Evolutionary conservation across 1,140 invertebrate species (phyloP), one percentile per base, ranked within the genome.

Genomic region (Apis florea): DNA sequence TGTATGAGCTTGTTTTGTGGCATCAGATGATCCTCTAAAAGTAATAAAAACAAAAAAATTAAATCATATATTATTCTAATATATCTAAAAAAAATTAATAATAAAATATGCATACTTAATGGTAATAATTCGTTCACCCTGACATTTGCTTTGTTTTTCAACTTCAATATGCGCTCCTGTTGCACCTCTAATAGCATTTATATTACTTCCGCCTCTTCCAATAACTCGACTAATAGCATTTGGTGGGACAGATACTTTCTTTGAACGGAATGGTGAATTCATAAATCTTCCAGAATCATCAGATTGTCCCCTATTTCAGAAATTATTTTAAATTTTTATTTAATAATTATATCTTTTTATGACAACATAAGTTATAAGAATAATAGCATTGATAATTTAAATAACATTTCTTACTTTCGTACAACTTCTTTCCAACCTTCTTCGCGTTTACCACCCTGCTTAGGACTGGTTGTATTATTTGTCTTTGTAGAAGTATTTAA

Each of bases 391-490:
- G 10, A 12, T 17, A 70, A 19, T 53, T 26, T 47, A 47, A 79
- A 56, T 61, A 1, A 6, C 0, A 76, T 81, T 58, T 79, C 93
- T 91, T 92, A 97, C 93, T 97, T 98, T 90, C 98, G 94, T 12
- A 98, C 97, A 15, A 99, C 98, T 94, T 99, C 98, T 93, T 99
- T 99, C 98, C 98, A 99, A 12, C 98, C 98, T 91, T 99, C 98
- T 88, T 99, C 98, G 71, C 97, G 95, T 83, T 97, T 95, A 89
- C 95, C 93, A 84, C 94, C 94, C 90, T 96, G 96, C 89, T 97
- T 97, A 2, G 96, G 96, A 91, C 96, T 97, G 3, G 95, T 94
- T 11, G 93, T 92, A 79, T 86, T 92, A n/a, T 86, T 92, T 9
- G 85, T 86, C 82, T 94, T 94, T 1, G 86, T 71, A 13, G 89